Conservation (phyloP, 2,888 invertebrate genomes). For the Amaurobius ferox region DNA sequence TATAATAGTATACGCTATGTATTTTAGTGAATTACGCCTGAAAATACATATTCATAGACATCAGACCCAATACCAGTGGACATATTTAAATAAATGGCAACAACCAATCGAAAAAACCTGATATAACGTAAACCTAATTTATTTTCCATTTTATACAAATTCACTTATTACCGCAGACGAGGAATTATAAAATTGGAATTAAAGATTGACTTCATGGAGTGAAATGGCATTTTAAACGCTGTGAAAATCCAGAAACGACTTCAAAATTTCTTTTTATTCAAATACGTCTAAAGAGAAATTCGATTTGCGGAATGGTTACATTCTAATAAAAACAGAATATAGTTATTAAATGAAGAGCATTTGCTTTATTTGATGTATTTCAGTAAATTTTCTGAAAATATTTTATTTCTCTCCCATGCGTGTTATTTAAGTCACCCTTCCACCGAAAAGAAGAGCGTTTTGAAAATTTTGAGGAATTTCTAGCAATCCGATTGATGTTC, state of each 20-base stretch:
- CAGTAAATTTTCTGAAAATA: not conserved
- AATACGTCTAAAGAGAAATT: not conserved
- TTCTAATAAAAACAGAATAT: not conserved
- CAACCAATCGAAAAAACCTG: too few species aligned
- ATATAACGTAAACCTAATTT: too few species aligned
- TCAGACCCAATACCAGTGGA: too few species aligned
- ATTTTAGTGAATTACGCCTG: too few species aligned
- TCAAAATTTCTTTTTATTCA: not conserved
- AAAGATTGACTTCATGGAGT: not conserved
- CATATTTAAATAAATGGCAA: too few species aligned
- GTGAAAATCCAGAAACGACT: not conserved
- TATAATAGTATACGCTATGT: too few species aligned
- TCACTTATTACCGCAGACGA: not conserved
- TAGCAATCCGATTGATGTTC: too few species aligned
- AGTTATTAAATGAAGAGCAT: not conserved
- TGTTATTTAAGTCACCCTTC: too few species aligned
- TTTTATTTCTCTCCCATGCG: not conserved
- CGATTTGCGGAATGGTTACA: conserved; percentile 9
- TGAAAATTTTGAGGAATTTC: too few species aligned
- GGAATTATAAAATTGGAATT: not conserved
- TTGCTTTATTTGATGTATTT: not conserved
- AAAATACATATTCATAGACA: too few species aligned
- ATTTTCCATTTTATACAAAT: too few species aligned
- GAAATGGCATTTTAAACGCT: not conserved
- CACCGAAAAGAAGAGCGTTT: too few species aligned